Base-by-base conservation (phyloP, 2,113 vertebrate genomes). In the Tyto alba region DNA sequence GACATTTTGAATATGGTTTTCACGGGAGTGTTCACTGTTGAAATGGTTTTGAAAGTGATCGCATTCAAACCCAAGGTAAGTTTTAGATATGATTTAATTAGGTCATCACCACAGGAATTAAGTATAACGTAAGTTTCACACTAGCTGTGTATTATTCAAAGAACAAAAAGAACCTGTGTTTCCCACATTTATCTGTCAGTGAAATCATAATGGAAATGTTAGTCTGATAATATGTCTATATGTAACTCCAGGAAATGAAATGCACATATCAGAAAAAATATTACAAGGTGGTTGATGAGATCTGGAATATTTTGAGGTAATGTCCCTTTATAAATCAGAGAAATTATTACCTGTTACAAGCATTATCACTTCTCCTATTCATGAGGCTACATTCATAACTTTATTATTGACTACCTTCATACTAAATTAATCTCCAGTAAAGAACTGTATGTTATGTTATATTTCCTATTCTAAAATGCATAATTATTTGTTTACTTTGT, bases 1-100 rank as follows among this genome's bases (percentile, higher is more conserved):
- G 99, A 99, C 97, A 99, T 99, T 83, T 98, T 99, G 96, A 99
- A 99, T 89, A 99, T 99, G 99, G 98, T 99, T 98, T 99, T 99
- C 98, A 99, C 99, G 4, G 97, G 99, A 87, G 99, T 99, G 55
- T 99, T 99, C 97, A 99, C 99, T 69, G 99, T 99, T 71, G 99
- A 99, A 98, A 99, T 99, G 99, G 98, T 99, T 98, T 98, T 99
- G 96, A 99, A 99, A 98, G 98, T 99, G 95, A 99, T 99, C 85
- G 99, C 99, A 85, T 99, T 99, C 97, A 99, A 99, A 97, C 99
- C 99, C 88, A 99, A 99, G 99, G 99, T 99, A 98, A 98, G 99
- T 94, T 72, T 86, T 88, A 88, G 69, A 41, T 77, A 91, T 21
- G 8, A 45, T 96, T 90, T 89, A 63, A 92, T 93, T 94, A 93